phyloP scores from a whole-genome alignment of 2,797 vertebrate species.

The Hirundo rustica region DNA sequence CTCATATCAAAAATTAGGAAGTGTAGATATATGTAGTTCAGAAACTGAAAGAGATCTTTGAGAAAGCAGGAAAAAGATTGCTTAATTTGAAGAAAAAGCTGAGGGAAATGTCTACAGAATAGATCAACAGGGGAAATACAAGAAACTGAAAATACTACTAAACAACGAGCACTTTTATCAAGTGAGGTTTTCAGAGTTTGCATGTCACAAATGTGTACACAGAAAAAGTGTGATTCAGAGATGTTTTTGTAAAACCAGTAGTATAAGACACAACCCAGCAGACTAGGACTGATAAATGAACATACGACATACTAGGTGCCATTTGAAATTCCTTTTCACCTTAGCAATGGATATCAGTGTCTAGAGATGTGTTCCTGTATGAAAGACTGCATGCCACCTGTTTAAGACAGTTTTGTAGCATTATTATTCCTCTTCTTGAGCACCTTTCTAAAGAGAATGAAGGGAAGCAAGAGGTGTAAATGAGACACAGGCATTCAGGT shows the following conservation, averaged over 20 bases:
- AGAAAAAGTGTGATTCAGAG: neutral
- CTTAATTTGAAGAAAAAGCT: neutral
- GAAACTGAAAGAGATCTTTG: neutral
- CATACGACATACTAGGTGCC: rapidly evolving
- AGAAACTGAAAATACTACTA: neutral
- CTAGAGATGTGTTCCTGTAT: neutral
- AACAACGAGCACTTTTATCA: neutral
- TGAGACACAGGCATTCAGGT: neutral
- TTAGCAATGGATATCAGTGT: neutral
- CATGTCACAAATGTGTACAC: neutral
- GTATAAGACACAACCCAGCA: neutral
- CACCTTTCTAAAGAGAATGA: neutral
- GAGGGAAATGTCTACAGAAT: neutral
- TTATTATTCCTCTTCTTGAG: neutral
- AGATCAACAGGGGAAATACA: neutral
- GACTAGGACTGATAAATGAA: neutral
- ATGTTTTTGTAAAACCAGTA: neutral
- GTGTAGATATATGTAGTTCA: neutral
- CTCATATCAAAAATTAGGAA: neutral
- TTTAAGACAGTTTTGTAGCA: neutral
- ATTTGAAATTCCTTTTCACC: neutral
- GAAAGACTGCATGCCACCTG: neutral
- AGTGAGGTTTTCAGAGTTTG: neutral
- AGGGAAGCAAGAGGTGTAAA: neutral
- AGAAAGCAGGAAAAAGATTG: neutral